Percentiles rank a stretch among this genome's conserved stretches.
These are phyloP conservation scores for Anastatus disparis DNA, from an alignment of 1,140 invertebrate species.

Conservation along the genomic window DNA sequence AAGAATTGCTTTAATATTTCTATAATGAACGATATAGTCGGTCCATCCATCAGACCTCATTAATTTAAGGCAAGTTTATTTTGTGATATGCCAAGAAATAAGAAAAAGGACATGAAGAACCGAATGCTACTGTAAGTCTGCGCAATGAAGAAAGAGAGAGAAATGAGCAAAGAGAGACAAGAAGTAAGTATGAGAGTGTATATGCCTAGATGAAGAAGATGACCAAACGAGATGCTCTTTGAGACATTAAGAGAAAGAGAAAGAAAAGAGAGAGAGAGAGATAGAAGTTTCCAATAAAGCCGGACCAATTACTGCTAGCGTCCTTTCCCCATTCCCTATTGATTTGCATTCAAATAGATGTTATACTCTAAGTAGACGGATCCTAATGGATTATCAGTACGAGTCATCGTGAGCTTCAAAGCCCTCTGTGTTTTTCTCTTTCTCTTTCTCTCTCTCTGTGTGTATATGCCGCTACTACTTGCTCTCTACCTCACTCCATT, in stretches of 20 bases:
- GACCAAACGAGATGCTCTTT: conserved; percentile 68
- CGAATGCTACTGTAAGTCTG: too few relatives aligned
- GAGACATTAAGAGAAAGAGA: conserved; percentile 61
- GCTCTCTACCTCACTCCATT: conserved; percentile 24
- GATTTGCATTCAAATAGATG: conserved; percentile 69
- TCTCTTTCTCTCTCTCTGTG: conserved; percentile 49
- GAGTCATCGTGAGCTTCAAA: conserved; percentile 67
- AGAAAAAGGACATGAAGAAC: conserved; percentile 44
- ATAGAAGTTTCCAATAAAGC: conserved; percentile 63
- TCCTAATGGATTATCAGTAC: conserved; percentile 69
- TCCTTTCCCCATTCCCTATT: conserved; percentile 66
- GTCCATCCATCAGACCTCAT: conserved; percentile 37
- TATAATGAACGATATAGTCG: too few relatives aligned
- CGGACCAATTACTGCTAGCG: conserved; percentile 66
- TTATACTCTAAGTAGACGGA: conserved; percentile 68
- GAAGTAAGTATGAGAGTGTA: conserved; percentile 15
- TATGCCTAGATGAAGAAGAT: conserved; percentile 58
- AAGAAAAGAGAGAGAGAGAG: conserved; percentile 54
- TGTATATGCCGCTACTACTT: conserved; percentile 39
- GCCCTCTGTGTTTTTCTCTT: conserved; percentile 30
- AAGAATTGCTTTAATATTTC: too few relatives aligned
- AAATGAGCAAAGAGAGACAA: conserved; percentile 36
- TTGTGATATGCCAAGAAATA: conserved; percentile 43
- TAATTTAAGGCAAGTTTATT: conserved; percentile 50
- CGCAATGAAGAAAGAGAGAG: too few relatives aligned